These are phyloP conservation scores for Amaurobius ferox DNA, from an alignment of 2,888 invertebrate genomes.

Conservation along the genomic window DNA sequence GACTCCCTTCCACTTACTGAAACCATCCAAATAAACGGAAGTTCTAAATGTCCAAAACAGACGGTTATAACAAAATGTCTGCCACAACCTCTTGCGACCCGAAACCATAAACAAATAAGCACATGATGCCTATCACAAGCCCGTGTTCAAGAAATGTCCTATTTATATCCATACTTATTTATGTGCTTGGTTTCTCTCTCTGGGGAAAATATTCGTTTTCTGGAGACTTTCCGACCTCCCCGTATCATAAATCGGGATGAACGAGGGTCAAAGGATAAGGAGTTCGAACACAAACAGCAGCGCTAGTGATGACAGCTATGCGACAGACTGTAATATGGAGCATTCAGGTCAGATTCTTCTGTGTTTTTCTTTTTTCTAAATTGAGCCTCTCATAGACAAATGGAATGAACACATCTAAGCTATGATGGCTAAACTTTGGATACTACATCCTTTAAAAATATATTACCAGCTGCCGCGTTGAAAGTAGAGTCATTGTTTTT, in stretches of 20 bases:
- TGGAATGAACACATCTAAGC: no score
- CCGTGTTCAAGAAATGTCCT: not conserved
- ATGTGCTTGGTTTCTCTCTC: not conserved
- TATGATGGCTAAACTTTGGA: no score
- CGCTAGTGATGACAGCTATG: not conserved
- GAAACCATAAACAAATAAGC: not conserved
- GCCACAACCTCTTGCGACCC: slow-evolving; percentile 7
- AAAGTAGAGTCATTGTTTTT: no score
- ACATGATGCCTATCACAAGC: not conserved
- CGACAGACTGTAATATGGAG: slow-evolving; percentile 1
- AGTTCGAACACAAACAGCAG: slow-evolving; percentile 49
- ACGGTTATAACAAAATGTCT: not conserved
- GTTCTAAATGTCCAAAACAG: not conserved
- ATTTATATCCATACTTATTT: slow-evolving; percentile 11
- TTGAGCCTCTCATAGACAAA: no score
- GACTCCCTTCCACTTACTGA: no score
- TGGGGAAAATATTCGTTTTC: not conserved
- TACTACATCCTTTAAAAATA: no score
- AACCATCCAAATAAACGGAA: not conserved
- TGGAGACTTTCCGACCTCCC: slow-evolving; percentile 34
- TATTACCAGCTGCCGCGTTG: no score
- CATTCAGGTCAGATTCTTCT: not conserved
- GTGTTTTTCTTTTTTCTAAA: not conserved
- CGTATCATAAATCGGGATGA: slow-evolving; percentile 61
- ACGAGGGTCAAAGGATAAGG: slow-evolving; percentile 64